Conservation (phyloP, 2,888 invertebrate species). For the Apotomis betuletana region DNA sequence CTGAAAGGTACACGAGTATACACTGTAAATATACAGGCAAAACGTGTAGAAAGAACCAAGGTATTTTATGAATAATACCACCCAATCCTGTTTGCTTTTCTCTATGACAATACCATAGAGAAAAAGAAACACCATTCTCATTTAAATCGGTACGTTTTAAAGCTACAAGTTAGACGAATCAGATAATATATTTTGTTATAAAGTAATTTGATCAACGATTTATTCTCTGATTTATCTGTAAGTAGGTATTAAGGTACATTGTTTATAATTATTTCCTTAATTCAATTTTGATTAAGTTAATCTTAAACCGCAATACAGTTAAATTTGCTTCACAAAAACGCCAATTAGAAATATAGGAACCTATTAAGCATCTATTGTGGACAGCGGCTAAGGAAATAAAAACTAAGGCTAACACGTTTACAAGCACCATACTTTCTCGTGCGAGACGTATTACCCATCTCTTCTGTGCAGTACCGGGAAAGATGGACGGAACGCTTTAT, state of each 20-base stretch:
- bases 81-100: conserved; percentile 2
- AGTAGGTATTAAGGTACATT: not conserved
- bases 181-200: not conserved
- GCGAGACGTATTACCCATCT: too few species aligned
- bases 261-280: not conserved
- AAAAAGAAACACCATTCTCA: not conserved
- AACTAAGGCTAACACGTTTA: too few species aligned
- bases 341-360: not conserved
- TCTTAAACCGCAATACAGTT: not conserved
- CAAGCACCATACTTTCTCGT: too few species aligned
- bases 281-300: not conserved
- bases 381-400: not conserved
- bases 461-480: too few species aligned
- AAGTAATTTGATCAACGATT: not conserved
- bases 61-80: not conserved
- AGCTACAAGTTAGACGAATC: not conserved
- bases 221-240: not conserved
- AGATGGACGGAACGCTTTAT: too few species aligned
- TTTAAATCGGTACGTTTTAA: conserved; percentile 18
- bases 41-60: not conserved
- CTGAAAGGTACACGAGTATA: too few species aligned
- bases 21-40: too few species aligned
- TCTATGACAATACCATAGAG: conserved; percentile 18
- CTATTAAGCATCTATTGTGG: not conserved
- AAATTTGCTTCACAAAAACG: not conserved